Conservation (phyloP, 2,113 vertebrate genomes). For the Hemibagrus wyckioides region DNA sequence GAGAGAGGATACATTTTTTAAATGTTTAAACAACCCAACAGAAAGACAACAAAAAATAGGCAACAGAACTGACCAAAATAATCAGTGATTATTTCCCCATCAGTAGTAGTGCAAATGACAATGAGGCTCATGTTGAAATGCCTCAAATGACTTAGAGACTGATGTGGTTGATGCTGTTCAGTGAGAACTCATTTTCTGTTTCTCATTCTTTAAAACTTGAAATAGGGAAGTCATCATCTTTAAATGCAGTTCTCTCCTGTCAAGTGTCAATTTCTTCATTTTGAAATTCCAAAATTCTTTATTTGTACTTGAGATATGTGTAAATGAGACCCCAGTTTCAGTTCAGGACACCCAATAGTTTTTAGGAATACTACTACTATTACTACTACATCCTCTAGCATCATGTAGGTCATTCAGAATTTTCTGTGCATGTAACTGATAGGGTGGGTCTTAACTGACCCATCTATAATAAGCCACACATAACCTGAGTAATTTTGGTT, state of each 20-base stretch:
- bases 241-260: not conserved
- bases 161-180: not conserved
- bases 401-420: not conserved
- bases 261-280: not conserved
- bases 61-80: too few relatives aligned
- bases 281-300: not conserved
- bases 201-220: not conserved
- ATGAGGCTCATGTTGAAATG: not conserved
- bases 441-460: not conserved
- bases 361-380: not conserved
- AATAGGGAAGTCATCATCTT: not conserved
- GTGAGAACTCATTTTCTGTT: not conserved
- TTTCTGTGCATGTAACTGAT: not conserved
- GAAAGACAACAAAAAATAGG: not conserved
- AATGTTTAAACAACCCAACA: too few relatives aligned
- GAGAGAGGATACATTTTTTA: too few relatives aligned
- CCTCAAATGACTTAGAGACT: not conserved
- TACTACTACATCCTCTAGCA: not conserved
- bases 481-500: not conserved
- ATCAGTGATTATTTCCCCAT: too few relatives aligned
- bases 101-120: not conserved
- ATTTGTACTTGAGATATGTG: not conserved
- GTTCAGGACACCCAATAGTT: not conserved
- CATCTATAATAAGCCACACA: not conserved
- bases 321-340: not conserved